Evolutionary conservation across 2,113 vertebrate genomes (phyloP).

Genomic region (Argyrosomus japonicus): DNA sequence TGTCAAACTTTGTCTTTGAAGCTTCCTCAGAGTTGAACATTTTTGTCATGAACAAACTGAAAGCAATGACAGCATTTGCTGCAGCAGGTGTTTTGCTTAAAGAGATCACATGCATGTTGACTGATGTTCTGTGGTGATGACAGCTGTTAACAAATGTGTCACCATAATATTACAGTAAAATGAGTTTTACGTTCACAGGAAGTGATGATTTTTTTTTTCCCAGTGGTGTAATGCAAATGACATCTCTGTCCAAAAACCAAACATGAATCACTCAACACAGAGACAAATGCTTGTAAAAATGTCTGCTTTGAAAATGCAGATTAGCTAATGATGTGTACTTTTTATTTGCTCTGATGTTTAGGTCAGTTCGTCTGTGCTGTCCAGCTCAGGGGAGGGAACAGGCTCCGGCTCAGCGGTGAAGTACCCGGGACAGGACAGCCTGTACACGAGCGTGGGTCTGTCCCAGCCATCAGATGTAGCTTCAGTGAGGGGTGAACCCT

Average conservation of each 20-base stretch:
- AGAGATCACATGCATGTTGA: slow-evolving; percentile 15
- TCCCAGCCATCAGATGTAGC: slow-evolving; percentile 91
- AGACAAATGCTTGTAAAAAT: not conserved
- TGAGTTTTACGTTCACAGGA: slow-evolving; percentile 23
- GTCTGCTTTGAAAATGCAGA: not conserved
- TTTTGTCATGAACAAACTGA: slow-evolving; percentile 2
- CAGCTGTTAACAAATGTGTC: slow-evolving; percentile 22
- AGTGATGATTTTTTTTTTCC: not conserved
- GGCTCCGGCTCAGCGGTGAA: slow-evolving; percentile 88
- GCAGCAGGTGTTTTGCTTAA: slow-evolving; percentile 13
- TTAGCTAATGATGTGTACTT: not conserved
- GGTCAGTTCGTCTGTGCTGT: slow-evolving; percentile 90
- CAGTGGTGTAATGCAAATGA: not conserved
- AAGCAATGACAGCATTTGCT: not conserved
- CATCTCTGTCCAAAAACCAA: not conserved
- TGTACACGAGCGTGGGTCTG: slow-evolving; percentile 92
- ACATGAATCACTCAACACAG: slow-evolving; percentile 1
- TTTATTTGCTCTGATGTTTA: slow-evolving; percentile 66
- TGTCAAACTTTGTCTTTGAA: not conserved
- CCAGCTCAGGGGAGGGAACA: slow-evolving; percentile 87
- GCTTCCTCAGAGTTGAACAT: not conserved
- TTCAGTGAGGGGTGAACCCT: slow-evolving; percentile 92
- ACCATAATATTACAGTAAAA: slow-evolving; percentile 27
- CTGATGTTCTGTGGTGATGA: slow-evolving; percentile 20
- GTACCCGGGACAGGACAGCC: slow-evolving; percentile 92